Conservation (phyloP, 2,888 invertebrate genomes). For the Chouioia cunea region DNA sequence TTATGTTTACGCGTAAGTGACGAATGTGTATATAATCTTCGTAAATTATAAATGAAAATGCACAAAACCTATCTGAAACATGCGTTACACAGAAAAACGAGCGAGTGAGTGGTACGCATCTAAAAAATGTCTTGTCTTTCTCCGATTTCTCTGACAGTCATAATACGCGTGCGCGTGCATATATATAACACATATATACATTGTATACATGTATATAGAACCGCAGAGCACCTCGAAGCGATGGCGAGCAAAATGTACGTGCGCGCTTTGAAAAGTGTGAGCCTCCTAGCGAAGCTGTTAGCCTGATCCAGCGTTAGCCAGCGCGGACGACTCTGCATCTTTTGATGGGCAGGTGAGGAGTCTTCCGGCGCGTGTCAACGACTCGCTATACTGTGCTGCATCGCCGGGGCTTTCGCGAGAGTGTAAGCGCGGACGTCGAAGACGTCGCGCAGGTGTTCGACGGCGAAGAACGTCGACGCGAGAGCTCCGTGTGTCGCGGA, state of each 20-base stretch:
- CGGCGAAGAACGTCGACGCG: constrained; percentile 61
- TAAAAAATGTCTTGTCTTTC: no score
- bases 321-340: constrained; percentile 68
- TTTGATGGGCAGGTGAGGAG: constrained; percentile 70
- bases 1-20: no score
- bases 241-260: constrained; percentile 16
- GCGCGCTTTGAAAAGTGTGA: not conserved
- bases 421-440: constrained; percentile 37
- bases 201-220: no score
- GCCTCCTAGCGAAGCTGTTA: constrained; percentile 49
- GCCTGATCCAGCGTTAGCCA: constrained; percentile 64
- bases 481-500: constrained; percentile 66
- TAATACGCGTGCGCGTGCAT: no score
- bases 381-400: constrained; percentile 49
- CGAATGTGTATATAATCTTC: no score
- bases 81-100: no score
- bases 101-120: no score
- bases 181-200: no score
- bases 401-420: not conserved
- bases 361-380: constrained; percentile 68
- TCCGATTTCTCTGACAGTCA: no score
- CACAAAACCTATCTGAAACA: no score
- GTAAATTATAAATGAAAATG: no score
- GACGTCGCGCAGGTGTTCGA: constrained; percentile 52
- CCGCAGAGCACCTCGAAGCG: constrained; percentile 8